Evolutionary conservation across 2,888 invertebrate species (phyloP).

Genomic region (Noctua janthe): DNA sequence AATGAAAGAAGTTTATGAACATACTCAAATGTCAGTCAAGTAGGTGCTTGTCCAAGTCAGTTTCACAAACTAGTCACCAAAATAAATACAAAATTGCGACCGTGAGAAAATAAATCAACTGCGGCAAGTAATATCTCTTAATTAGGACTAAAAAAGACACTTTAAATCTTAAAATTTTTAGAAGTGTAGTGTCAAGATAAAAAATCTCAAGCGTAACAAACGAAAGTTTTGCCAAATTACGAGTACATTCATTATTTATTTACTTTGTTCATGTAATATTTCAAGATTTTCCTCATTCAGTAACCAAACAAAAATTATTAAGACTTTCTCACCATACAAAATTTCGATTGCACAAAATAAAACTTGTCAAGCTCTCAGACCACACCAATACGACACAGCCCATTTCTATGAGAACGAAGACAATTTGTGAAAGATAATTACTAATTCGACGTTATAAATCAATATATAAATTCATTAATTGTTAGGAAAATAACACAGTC

Average conservation of each 20-base stretch:
- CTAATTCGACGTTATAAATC: slow-evolving; percentile 68
- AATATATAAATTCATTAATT: slow-evolving; percentile 70
- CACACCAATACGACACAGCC: slow-evolving; percentile 46
- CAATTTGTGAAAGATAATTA: slow-evolving; percentile 66
- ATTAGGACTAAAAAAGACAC: background rate
- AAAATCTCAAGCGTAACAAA: background rate
- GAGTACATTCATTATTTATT: slow-evolving; percentile 18
- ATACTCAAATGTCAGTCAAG: background rate
- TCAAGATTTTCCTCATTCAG: slow-evolving; percentile 8
- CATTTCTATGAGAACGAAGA: slow-evolving; percentile 57
- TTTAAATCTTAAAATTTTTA: background rate
- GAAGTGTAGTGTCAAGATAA: background rate
- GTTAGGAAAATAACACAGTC: slow-evolving; percentile 66
- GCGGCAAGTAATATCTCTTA: background rate
- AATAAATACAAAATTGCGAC: slow-evolving; percentile 6
- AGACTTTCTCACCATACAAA: slow-evolving; percentile 12
- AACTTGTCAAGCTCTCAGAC: slow-evolving; percentile 35
- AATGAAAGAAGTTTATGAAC: background rate
- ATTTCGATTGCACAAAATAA: slow-evolving; percentile 5
- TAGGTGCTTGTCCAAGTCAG: background rate
- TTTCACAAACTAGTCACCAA: background rate
- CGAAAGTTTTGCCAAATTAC: slow-evolving; percentile 23
- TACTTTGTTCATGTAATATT: background rate
- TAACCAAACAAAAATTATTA: slow-evolving; percentile 5
- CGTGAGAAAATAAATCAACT: background rate